Evolutionary conservation across 1,140 invertebrate genomes (phyloP).

Genomic region (Bombus consobrinus): DNA sequence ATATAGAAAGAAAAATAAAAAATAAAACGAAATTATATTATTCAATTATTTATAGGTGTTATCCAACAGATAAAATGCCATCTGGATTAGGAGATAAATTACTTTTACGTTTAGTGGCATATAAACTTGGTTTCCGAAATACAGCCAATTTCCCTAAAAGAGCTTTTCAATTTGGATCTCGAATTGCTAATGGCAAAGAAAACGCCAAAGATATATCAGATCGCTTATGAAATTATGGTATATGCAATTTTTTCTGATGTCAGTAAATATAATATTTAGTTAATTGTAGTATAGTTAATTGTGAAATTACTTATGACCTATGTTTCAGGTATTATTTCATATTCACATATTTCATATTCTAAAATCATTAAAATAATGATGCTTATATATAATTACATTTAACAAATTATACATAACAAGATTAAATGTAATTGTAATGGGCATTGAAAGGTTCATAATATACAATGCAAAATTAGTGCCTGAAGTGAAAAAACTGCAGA

Average conservation of each 20-base stretch:
- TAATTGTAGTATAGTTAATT: background rate
- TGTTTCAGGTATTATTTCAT: background rate
- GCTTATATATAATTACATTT: background rate
- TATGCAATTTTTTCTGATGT: background rate
- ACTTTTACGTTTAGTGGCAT: slow-evolving; percentile 91
- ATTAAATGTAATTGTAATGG: background rate
- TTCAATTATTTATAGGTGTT: slow-evolving; percentile 84
- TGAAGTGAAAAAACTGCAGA: background rate
- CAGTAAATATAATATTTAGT: background rate
- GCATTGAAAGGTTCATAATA: background rate
- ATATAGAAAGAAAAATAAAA: background rate
- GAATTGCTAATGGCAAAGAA: slow-evolving; percentile 96
- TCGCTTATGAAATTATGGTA: slow-evolving; percentile 72
- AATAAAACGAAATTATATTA: background rate
- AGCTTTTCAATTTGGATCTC: slow-evolving; percentile 98
- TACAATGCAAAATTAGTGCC: background rate
- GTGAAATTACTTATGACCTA: background rate
- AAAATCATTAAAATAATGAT: background rate
- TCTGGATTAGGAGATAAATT: slow-evolving; percentile 97
- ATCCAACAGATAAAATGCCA: slow-evolving; percentile 85
- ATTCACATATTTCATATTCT: background rate
- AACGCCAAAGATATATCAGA: slow-evolving; percentile 91
- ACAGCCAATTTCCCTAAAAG: slow-evolving; percentile 91
- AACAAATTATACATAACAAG: background rate
- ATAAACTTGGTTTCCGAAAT: slow-evolving; percentile 87